phyloP scores from a whole-genome alignment of 1,140 invertebrate genomes.

The Cyrtorhinus lividipennis region DNA sequence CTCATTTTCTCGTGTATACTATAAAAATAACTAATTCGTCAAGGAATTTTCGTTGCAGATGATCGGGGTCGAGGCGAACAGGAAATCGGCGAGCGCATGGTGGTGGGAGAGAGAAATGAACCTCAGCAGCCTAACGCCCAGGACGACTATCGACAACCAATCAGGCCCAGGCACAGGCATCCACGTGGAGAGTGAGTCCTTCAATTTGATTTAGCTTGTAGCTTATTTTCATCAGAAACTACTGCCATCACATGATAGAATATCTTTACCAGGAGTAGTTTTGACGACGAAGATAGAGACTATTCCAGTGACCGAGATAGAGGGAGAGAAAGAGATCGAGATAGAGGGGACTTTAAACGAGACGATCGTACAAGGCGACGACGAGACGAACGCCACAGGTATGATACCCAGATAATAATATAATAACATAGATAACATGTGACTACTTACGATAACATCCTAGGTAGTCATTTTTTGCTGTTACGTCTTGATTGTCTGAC shows the following conservation, averaged over 20 bases:
- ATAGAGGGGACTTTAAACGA: conserved; percentile 18
- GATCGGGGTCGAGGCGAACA: not conserved
- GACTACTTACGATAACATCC: not conserved
- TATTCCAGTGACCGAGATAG: conserved; percentile 22
- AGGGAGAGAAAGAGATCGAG: conserved; percentile 2
- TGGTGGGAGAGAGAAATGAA: conserved; percentile 16
- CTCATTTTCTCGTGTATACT: too few species aligned
- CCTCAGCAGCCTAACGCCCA: not conserved
- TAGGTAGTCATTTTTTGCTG: too few species aligned
- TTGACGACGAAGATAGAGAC: conserved; percentile 24
- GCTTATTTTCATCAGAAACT: too few species aligned
- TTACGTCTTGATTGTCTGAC: not conserved
- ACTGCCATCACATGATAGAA: too few species aligned
- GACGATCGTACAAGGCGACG: conserved; percentile 20
- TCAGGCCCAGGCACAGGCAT: conserved; percentile 18
- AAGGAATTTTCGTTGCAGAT: too few species aligned
- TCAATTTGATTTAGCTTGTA: not conserved
- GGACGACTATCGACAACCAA: conserved; percentile 28
- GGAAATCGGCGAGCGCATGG: conserved; percentile 19
- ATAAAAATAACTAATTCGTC: too few species aligned
- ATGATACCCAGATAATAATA: too few species aligned
- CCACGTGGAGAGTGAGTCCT: conserved; percentile 15
- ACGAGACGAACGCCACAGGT: conserved; percentile 22
- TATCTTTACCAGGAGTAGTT: conserved; percentile 22
- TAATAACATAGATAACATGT: too few species aligned